Base-by-base conservation (phyloP, 2,888 invertebrate genomes). In the Gonocerus acuteangulatus region DNA sequence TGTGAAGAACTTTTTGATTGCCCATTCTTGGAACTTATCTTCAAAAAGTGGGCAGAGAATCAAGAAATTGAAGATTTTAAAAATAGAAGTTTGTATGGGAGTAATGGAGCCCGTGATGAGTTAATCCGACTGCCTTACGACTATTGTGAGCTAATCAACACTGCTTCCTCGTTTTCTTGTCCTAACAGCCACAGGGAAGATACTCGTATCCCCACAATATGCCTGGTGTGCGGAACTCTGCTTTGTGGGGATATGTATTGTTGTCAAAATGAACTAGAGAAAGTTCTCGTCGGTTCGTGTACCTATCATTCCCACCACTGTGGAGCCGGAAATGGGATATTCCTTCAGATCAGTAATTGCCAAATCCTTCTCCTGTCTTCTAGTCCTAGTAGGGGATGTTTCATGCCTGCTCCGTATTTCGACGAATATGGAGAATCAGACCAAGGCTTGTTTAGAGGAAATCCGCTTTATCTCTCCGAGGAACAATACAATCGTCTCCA, bases 371-470 rank as follows among this genome's bases (percentile, higher is more conserved):
- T 97, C 70, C 78, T 97, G 69, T 84, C 87, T 2, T 84, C 87
- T 2, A 85, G 86, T 52, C 85, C 87, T 2, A 84, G 85, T 67
- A 82, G 91, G 70, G 94, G 97, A 4, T 90, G 92, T 72, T 90
- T 92, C 75, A 81, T 89, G 67, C 82, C 91, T 61, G 89, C 99
- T 48, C 97, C 99, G 0, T 99, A 97, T 76, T 80, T 97, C 62
- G 99, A 99, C 75, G 87, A 88, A 66, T 97, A 97, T 73, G 97
- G 97, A 6, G 99, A 99, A 76, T 92, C 95, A 2, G 97, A 97
- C 77, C 89, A 93, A 78, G 96, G 96, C 7, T 80, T 99, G 45
- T 81, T 93, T 49, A 85, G 99, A 51, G 97, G 99, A 18, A 96
- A 99, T 76, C 97, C 97, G 0, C 79, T 99, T 23, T 85, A 84